phyloP scores from a whole-genome alignment of 2,113 vertebrate genomes.

The Opisthocomus hoazin region DNA sequence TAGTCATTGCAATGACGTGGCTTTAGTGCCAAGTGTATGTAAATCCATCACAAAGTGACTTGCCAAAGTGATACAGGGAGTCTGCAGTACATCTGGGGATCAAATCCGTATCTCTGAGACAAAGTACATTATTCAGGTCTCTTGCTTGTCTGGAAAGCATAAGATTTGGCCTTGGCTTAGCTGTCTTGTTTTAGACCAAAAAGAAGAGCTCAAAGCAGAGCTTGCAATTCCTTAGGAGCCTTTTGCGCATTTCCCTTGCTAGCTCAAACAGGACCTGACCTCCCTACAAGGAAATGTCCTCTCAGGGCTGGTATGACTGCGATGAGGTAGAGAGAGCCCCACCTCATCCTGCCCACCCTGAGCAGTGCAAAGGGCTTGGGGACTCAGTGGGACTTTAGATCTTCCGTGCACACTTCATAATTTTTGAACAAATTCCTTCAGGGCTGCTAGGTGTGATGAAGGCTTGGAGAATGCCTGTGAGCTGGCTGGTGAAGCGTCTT shows the following conservation, averaged over 20 bases:
- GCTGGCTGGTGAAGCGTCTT: not conserved
- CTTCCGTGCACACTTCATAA: not conserved
- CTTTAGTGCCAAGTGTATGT: not conserved
- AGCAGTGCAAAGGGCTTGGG: not conserved
- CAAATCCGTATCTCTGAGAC: not conserved
- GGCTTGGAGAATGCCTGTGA: not conserved
- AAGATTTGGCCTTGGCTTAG: not conserved
- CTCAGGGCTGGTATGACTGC: not conserved
- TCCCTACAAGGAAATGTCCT: not conserved
- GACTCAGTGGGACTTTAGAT: not conserved
- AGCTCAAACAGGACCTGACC: not conserved
- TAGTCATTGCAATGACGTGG: not conserved
- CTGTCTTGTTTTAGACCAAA: not conserved
- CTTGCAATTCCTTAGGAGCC: not conserved
- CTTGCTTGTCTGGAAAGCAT: not conserved
- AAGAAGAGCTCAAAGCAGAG: not conserved
- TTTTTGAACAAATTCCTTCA: not conserved
- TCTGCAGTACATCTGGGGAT: not conserved
- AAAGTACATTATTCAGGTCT: not conserved
- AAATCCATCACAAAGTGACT: slow-evolving; percentile 23
- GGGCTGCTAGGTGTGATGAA: not conserved
- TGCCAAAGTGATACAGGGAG: not conserved
- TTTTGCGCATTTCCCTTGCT: not conserved
- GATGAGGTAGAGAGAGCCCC: not conserved
- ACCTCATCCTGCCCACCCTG: not conserved